Evolutionary conservation across 2,888 invertebrate genomes (phyloP), one percentile per base, ranked within the genome.

Genomic region (Lasiommata megera): DNA sequence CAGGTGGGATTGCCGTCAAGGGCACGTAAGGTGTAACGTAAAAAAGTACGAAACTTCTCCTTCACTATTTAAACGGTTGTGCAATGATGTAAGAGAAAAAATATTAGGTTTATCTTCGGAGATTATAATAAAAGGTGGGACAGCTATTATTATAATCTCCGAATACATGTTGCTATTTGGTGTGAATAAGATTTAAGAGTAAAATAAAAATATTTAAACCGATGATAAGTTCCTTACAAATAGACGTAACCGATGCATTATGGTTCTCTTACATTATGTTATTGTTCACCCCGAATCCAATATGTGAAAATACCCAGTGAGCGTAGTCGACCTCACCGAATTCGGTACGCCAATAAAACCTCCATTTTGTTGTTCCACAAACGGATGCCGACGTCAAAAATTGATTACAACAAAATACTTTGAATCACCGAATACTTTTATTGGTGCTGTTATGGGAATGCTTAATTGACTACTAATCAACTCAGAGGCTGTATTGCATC

Each of bases 391-490:
- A 77, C 88, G 75, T 77, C 81, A 76, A 79, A 84, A 85, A 88
- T 88, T 90, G 88, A 90, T 90, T 90, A 88, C 83, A 80, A 88
- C 85, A 88, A 88, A 89, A 89, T 88, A 83, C 87, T 78, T 79
- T 77, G 80, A 80, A 88, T 86, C 83, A 85, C 85, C 82, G 79
- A 82, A 84, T 79, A 85, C 84, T 75, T 88, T 89, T 89, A 89
- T 89, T 84, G 84, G 70, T 68, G 85, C 77, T 86, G 82, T 88
- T 88, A 87, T 86, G 82, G 80, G 81, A 80, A 84, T 75, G 72
- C 74, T 80, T 89, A 89, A 89, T 89, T 88, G 89, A 85, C 87
- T 84, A 80, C 64, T 65, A 64, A 64, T 65, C 64, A 64, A 65
- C 64, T 62, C 23, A 7, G 53, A 36, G 53, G 51, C 54, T 60